These are phyloP conservation scores for Diarsia rubi DNA, from an alignment of 2,888 invertebrate genomes.

Conservation along the genomic window DNA sequence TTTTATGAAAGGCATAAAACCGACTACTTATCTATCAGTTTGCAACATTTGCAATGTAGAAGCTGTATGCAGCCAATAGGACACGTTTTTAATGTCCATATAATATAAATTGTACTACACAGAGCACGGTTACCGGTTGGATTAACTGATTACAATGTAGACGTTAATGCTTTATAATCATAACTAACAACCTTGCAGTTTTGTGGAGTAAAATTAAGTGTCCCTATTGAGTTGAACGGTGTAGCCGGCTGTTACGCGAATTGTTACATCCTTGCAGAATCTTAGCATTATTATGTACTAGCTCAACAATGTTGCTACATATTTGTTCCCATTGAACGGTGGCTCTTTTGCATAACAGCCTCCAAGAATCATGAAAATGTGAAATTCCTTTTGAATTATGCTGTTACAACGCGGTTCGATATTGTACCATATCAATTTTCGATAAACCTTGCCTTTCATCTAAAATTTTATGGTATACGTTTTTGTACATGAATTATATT, in stretches of 20 bases:
- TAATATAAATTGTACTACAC: slow-evolving; percentile 40
- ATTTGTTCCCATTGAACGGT: slow-evolving; percentile 57
- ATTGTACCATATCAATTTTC: slow-evolving; percentile 47
- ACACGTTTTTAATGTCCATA: slow-evolving; percentile 48
- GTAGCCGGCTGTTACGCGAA: slow-evolving; percentile 30
- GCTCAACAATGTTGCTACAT: slow-evolving; percentile 56
- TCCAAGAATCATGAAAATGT: slow-evolving; percentile 62
- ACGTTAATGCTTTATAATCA: slow-evolving; percentile 56
- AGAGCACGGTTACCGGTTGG: slow-evolving; percentile 39
- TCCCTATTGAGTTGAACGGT: slow-evolving; percentile 58
- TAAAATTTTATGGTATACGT: slow-evolving; percentile 45
- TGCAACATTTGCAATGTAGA: slow-evolving; percentile 29
- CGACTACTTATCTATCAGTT: slow-evolving; percentile 19
- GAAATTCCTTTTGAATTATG: slow-evolving; percentile 48
- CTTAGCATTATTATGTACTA: slow-evolving; percentile 55
- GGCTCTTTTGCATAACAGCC: slow-evolving; percentile 58
- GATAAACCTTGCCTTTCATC: slow-evolving; percentile 28
- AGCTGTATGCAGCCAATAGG: slow-evolving; percentile 13
- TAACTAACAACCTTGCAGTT: slow-evolving; percentile 56
- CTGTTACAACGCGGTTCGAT: slow-evolving; percentile 33
- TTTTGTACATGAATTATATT: slow-evolving; percentile 35
- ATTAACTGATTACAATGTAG: slow-evolving; percentile 63
- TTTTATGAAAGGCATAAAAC: slow-evolving; percentile 28
- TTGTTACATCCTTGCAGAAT: slow-evolving; percentile 57
- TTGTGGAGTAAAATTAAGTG: slow-evolving; percentile 61